Conservation (phyloP, 2,888 invertebrate species). For the Schizaphis graminum region DNA sequence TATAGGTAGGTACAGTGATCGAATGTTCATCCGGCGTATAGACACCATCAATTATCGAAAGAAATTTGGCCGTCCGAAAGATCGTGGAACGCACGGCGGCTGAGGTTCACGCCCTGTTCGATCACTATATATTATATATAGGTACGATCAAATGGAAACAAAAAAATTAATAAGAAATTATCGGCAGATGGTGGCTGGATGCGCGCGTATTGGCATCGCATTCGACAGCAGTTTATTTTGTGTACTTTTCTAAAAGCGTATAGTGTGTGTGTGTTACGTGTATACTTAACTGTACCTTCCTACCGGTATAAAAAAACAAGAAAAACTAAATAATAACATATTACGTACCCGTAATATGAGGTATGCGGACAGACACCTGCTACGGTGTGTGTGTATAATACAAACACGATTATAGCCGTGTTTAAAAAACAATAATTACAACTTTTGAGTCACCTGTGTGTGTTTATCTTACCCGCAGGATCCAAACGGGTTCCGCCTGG, state of each 20-base stretch:
- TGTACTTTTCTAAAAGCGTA: conserved; percentile 50
- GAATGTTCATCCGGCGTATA: background rate
- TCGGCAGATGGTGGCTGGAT: conserved; percentile 60
- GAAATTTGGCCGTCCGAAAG: conserved; percentile 5
- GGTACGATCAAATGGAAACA: background rate
- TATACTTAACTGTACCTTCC: background rate
- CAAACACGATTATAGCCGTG: conserved; percentile 47
- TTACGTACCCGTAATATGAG: conserved; percentile 41
- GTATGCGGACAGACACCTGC: conserved; percentile 63
- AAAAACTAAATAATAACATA: conserved; percentile 59
- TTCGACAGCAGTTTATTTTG: conserved; percentile 62
- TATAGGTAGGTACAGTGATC: background rate
- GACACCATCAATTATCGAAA: conserved; percentile 26
- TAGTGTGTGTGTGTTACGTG: background rate
- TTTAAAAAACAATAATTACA: conserved; percentile 63
- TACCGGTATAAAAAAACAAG: conserved; percentile 20
- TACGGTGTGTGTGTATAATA: conserved; percentile 1
- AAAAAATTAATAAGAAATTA: conserved; percentile 45
- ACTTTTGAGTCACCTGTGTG: conserved; percentile 61
- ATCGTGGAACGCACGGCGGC: conserved; percentile 20
- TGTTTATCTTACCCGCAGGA: conserved; percentile 57
- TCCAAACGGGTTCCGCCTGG: conserved; percentile 45
- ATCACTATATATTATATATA: background rate
- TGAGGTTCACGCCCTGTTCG: conserved; percentile 27
- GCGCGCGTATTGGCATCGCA: conserved; percentile 29